Evolutionary conservation across 2,888 invertebrate genomes (phyloP).

Genomic region (Pandemis cinnamomeana): DNA sequence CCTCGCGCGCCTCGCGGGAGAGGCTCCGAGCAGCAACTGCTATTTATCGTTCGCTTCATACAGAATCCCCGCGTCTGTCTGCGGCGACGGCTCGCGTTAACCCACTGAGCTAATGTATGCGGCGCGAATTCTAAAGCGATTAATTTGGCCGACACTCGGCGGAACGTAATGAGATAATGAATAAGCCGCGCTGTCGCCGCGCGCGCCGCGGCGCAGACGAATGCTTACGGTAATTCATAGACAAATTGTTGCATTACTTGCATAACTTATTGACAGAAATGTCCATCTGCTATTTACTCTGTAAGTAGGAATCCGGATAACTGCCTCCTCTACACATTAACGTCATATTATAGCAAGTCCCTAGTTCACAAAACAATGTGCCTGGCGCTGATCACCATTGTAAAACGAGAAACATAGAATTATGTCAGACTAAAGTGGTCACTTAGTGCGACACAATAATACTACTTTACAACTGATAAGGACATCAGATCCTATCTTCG

Average conservation of each 20-base stretch:
- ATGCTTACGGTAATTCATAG: constrained; percentile 21
- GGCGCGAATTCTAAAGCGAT: constrained; percentile 11
- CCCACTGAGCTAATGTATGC: constrained; percentile 11
- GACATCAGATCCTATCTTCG: neutral
- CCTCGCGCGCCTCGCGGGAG: constrained; percentile 33
- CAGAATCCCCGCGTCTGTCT: constrained; percentile 32
- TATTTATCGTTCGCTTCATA: constrained; percentile 56
- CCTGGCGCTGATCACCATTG: too few species aligned
- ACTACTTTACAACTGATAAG: neutral
- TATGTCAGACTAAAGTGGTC: too few species aligned
- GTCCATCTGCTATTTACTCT: neutral
- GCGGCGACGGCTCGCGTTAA: neutral
- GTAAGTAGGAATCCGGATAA: neutral
- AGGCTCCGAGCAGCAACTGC: constrained; percentile 31
- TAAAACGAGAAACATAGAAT: too few species aligned
- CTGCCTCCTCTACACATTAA: neutral
- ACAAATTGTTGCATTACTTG: constrained; percentile 16
- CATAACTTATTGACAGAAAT: neutral
- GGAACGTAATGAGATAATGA: constrained; percentile 8
- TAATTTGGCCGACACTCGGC: constrained; percentile 1
- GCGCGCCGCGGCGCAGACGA: neutral
- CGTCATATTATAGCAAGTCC: neutral
- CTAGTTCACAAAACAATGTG: neutral
- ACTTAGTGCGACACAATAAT: too few species aligned
- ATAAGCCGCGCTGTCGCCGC: constrained; percentile 13